Conservation (phyloP, 1,140 invertebrate genomes). For the Pantala flavescens region DNA sequence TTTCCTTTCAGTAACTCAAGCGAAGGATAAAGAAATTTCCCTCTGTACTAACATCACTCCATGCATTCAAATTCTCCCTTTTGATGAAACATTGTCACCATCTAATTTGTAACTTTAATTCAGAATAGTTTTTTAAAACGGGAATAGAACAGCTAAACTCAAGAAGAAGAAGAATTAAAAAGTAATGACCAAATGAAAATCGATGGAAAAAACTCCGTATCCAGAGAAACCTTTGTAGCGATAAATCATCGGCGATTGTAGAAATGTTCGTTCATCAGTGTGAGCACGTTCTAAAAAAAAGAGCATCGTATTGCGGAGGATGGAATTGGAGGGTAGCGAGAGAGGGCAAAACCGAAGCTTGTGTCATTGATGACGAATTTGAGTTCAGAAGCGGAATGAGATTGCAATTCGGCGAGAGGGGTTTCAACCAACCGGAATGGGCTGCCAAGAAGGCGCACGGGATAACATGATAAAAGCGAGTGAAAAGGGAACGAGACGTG, state of each 20-base stretch:
- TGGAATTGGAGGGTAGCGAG: background rate
- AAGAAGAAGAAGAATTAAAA: too few relatives aligned
- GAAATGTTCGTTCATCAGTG: constrained; percentile 5
- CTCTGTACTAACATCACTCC: too few relatives aligned
- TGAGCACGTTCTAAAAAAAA: background rate
- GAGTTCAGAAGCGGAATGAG: constrained; percentile 3
- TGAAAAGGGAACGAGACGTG: background rate
- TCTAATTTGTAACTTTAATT: too few relatives aligned
- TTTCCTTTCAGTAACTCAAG: too few relatives aligned
- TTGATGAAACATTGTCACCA: too few relatives aligned
- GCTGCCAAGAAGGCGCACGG: background rate
- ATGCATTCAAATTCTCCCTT: too few relatives aligned
- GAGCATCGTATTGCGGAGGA: background rate
- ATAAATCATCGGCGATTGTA: constrained; percentile 2
- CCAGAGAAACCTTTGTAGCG: background rate
- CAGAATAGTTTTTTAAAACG: too few relatives aligned
- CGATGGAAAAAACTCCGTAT: too few relatives aligned
- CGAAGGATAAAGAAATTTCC: too few relatives aligned
- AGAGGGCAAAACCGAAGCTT: background rate
- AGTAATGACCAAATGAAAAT: too few relatives aligned
- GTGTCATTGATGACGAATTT: constrained; percentile 9
- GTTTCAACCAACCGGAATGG: background rate
- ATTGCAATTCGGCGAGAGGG: background rate
- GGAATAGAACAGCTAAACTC: too few relatives aligned
- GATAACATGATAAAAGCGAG: background rate